Conservation (phyloP, 2,888 invertebrate species). For the Ryuthela nishihirai region DNA sequence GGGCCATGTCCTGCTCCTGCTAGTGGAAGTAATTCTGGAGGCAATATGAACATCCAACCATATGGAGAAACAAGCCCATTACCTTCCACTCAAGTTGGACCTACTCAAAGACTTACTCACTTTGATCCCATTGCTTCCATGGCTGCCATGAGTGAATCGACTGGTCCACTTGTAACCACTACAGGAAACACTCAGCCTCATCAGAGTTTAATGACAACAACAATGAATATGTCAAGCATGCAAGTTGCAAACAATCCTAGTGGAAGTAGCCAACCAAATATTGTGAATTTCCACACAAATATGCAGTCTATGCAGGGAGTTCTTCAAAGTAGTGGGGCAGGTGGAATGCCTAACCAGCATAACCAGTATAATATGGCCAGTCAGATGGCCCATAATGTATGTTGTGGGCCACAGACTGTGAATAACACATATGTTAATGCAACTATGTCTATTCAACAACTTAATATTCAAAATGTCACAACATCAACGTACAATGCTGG, state of each 20-base stretch:
- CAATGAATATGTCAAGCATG: constrained; percentile 42
- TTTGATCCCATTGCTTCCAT: constrained; percentile 92
- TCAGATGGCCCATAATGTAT: constrained; percentile 44
- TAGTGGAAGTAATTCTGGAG: constrained; percentile 11
- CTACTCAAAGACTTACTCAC: constrained; percentile 54
- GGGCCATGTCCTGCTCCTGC: constrained; percentile 24
- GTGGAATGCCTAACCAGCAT: constrained; percentile 27
- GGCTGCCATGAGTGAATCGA: constrained; percentile 90
- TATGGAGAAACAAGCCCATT: constrained; percentile 28
- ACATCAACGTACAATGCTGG: constrained; percentile 45
- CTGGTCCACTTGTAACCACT: constrained; percentile 56
- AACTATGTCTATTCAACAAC: constrained; percentile 55
- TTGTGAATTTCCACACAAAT: constrained; percentile 50
- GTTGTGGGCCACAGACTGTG: constrained; percentile 50
- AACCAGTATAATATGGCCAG: constrained; percentile 40
- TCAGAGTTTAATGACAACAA: constrained; percentile 41
- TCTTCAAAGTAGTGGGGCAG: constrained; percentile 18
- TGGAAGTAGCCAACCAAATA: constrained; percentile 44
- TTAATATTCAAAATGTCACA: constrained; percentile 54
- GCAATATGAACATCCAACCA: constrained; percentile 17
- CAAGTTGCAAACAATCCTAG: constrained; percentile 35
- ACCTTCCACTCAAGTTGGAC: constrained; percentile 22
- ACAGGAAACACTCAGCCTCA: constrained; percentile 56
- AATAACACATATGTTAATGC: constrained; percentile 56
- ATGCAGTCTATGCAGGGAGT: constrained; percentile 48